These are phyloP conservation scores for Stenodema calcarata DNA, from an alignment of 2,888 invertebrate genomes.

Conservation along the genomic window DNA sequence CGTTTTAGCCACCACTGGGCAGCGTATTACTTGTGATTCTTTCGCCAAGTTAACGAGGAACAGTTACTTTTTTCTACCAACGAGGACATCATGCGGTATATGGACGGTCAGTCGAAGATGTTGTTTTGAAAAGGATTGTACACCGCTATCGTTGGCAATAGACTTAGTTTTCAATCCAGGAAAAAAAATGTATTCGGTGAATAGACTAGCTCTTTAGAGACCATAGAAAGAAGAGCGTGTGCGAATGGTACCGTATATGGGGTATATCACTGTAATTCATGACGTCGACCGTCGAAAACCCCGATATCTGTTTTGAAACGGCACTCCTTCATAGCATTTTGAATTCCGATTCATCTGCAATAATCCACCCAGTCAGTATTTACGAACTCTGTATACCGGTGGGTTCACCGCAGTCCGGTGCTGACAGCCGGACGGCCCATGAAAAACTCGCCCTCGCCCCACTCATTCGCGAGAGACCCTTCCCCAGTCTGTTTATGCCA, in stretches of 20 bases:
- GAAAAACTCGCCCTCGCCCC: neutral
- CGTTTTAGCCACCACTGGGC: neutral
- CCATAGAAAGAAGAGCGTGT: too few relatives aligned
- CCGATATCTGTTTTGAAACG: too few relatives aligned
- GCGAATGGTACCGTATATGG: too few relatives aligned
- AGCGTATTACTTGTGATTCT: neutral
- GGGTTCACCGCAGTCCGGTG: neutral
- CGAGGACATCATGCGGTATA: neutral
- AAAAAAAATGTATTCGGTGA: too few relatives aligned
- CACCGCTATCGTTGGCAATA: too few relatives aligned
- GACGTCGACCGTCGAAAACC: too few relatives aligned
- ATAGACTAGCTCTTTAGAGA: too few relatives aligned
- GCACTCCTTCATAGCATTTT: neutral
- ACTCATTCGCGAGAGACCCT: neutral
- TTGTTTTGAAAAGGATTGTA: too few relatives aligned
- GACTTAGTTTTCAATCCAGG: too few relatives aligned
- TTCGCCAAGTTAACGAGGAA: neutral
- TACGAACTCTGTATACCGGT: neutral
- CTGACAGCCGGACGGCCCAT: neutral
- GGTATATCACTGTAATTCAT: too few relatives aligned
- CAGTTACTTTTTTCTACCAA: neutral
- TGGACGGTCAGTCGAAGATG: too few relatives aligned
- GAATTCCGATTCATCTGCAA: neutral
- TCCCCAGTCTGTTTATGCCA: slow-evolving; percentile 24
- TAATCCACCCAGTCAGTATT: neutral